Percentiles rank a stretch among this genome's conserved stretches.
These are phyloP conservation scores for Drosophila varians DNA, from an alignment of 1,140 invertebrate genomes.

Conservation along the genomic window DNA sequence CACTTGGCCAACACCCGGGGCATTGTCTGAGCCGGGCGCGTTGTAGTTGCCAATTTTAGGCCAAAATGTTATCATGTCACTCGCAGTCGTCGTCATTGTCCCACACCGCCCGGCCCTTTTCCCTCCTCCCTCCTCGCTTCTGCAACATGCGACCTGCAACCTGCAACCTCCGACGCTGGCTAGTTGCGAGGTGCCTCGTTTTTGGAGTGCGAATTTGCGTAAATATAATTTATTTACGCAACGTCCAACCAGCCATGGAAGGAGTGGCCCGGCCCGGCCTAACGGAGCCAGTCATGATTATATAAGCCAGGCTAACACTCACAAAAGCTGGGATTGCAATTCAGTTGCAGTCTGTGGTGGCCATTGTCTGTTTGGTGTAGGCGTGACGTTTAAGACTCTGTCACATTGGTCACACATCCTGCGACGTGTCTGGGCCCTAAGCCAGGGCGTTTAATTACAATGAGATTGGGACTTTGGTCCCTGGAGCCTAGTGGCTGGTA, in stretches of 20 bases:
- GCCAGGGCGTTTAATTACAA: constrained; percentile 75
- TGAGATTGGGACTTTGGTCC: constrained; percentile 41
- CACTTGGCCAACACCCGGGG: background rate
- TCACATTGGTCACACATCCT: constrained; percentile 54
- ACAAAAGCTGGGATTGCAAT: constrained; percentile 36
- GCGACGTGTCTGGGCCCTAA: constrained; percentile 46
- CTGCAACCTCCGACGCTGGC: background rate
- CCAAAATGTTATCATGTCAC: constrained; percentile 82
- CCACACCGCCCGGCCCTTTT: too few relatives aligned
- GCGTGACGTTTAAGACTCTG: constrained; percentile 76
- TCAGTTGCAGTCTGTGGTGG: constrained; percentile 25
- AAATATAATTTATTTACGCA: constrained; percentile 83
- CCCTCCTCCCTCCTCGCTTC: background rate
- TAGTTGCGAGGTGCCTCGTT: constrained; percentile 41
- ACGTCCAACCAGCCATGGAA: constrained; percentile 49
- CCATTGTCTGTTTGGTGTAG: constrained; percentile 38
- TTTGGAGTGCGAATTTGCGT: constrained; percentile 78
- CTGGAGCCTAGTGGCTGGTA: too few relatives aligned
- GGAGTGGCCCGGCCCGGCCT: constrained; percentile 15
- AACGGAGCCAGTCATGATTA: constrained; percentile 55
- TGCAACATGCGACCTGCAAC: background rate
- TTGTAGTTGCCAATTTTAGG: constrained; percentile 76
- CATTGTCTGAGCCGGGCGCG: constrained; percentile 61
- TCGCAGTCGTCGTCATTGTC: constrained; percentile 73
- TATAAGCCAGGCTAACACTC: constrained; percentile 58